A percentile compares a stretch with the other conserved stretches of the same genome.
Evolutionary conservation across 2,113 vertebrate species (phyloP).

Genomic region (Rhinoderma darwinii): DNA sequence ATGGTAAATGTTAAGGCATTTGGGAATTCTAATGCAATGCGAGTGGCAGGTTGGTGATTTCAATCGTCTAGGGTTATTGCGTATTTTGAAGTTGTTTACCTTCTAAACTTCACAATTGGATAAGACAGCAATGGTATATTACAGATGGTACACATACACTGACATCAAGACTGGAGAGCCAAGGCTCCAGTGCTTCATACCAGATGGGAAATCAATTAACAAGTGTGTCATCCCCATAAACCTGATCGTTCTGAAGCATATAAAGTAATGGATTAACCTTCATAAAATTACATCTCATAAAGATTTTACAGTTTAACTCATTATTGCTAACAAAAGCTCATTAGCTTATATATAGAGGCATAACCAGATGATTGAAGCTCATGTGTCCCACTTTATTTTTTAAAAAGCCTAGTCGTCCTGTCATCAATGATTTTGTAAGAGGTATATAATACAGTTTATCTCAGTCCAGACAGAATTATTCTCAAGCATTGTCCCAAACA

Average conservation of each 20-base stretch:
- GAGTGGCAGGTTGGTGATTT: constrained; percentile 12
- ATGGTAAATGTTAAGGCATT: constrained; percentile 40
- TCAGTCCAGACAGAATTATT: not conserved
- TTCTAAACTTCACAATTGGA: constrained; percentile 19
- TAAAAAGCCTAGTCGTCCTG: not conserved
- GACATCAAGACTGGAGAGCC: not conserved
- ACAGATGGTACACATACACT: constrained; percentile 9
- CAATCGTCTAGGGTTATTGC: not conserved
- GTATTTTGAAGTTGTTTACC: constrained; percentile 37
- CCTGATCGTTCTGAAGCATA: constrained; percentile 29
- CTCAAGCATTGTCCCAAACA: not conserved
- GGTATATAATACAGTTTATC: not conserved
- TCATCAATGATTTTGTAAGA: not conserved
- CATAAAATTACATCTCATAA: constrained; percentile 36
- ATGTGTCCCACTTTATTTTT: not conserved
- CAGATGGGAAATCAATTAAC: constrained; percentile 48
- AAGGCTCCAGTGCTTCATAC: not conserved
- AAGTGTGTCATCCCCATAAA: constrained; percentile 30
- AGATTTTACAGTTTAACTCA: constrained; percentile 45
- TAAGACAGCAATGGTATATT: constrained; percentile 19
- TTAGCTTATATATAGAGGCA: not conserved
- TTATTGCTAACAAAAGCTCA: constrained; percentile 42
- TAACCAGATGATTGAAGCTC: not conserved
- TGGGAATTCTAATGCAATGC: constrained; percentile 12
- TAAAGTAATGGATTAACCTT: constrained; percentile 43